Conservation (phyloP, 2,888 invertebrate species). For the Eilema griseolum region DNA sequence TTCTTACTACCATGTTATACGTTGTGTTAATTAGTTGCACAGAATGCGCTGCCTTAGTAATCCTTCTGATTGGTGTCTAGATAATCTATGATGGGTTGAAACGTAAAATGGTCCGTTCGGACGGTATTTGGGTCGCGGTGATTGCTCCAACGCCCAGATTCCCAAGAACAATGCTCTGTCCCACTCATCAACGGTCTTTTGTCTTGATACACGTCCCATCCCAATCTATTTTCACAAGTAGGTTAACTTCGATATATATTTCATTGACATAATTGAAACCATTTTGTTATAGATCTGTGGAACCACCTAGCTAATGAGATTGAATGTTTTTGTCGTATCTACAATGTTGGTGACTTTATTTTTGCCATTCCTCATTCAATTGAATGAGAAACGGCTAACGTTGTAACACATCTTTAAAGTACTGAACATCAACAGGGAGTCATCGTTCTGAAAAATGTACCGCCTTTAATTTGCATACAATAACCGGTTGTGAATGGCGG, state of each 20-base stretch:
- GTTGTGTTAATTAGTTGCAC: slow-evolving; percentile 48
- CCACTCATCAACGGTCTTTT: slow-evolving; percentile 67
- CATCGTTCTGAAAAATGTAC: slow-evolving; percentile 69
- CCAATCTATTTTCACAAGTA: slow-evolving; percentile 47
- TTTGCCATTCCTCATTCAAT: slow-evolving; percentile 34
- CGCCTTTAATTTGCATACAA: slow-evolving; percentile 80
- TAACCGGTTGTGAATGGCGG: slow-evolving; percentile 75
- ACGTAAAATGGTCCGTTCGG: slow-evolving; percentile 56
- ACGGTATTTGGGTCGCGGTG: slow-evolving; percentile 75
- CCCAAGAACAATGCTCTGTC: slow-evolving; percentile 66
- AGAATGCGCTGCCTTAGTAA: slow-evolving; percentile 34
- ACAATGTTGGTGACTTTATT: slow-evolving; percentile 12
- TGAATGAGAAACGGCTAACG: slow-evolving; percentile 41
- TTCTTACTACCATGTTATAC: slow-evolving; percentile 45
- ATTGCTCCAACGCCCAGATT: slow-evolving; percentile 73
- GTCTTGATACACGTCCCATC: slow-evolving; percentile 59
- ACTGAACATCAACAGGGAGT: slow-evolving; percentile 48
- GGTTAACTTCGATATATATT: slow-evolving; percentile 40
- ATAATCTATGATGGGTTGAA: slow-evolving; percentile 55
- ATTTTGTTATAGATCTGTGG: background rate
- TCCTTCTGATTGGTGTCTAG: slow-evolving; percentile 46
- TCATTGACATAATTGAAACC: slow-evolving; percentile 21
- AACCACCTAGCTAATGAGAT: background rate
- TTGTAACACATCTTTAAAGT: slow-evolving; percentile 36
- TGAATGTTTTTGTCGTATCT: slow-evolving; percentile 2